Evolutionary conservation across 2,113 vertebrate species (phyloP).

Genomic region (Microtus montanus): DNA sequence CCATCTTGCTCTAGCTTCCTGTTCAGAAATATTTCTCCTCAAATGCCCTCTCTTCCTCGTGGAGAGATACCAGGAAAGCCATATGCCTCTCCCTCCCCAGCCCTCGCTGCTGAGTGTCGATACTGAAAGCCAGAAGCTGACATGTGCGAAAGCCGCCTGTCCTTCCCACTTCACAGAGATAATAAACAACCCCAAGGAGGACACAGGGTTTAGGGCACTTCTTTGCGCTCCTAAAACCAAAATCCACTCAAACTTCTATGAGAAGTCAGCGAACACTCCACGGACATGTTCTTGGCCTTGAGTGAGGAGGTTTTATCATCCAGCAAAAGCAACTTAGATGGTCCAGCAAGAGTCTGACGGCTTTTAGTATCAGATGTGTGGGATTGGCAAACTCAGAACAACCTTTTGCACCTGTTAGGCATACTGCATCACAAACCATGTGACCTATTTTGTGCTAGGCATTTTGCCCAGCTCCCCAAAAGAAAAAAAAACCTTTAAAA

Average conservation of each 20-base stretch:
- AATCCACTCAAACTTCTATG: not conserved
- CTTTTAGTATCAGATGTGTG: not conserved
- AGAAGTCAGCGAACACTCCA: slow-evolving; percentile 2
- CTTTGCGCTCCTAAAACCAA: not conserved
- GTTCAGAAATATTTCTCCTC: slow-evolving; percentile 60
- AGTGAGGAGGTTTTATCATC: slow-evolving; percentile 49
- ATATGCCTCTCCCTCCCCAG: slow-evolving; percentile 60
- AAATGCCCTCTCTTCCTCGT: slow-evolving; percentile 56
- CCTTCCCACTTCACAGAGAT: not conserved
- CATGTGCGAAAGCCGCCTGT: not conserved
- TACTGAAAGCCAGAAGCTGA: slow-evolving; percentile 61
- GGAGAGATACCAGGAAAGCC: slow-evolving; percentile 49
- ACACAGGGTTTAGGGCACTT: not conserved
- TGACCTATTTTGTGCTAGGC: slow-evolving; percentile 34
- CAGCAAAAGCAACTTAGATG: slow-evolving; percentile 48
- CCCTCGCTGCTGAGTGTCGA: slow-evolving; percentile 55
- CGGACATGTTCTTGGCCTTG: slow-evolving; percentile 23
- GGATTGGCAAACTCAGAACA: slow-evolving; percentile 13
- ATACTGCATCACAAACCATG: slow-evolving; percentile 37
- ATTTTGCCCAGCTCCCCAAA: not conserved
- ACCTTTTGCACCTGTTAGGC: slow-evolving; percentile 60
- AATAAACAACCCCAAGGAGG: not conserved
- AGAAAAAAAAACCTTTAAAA: not conserved
- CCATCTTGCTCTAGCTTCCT: not conserved
- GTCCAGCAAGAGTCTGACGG: not conserved